phyloP scores from a whole-genome alignment of 2,888 invertebrate species.

The Drosophila vallismaia region DNA sequence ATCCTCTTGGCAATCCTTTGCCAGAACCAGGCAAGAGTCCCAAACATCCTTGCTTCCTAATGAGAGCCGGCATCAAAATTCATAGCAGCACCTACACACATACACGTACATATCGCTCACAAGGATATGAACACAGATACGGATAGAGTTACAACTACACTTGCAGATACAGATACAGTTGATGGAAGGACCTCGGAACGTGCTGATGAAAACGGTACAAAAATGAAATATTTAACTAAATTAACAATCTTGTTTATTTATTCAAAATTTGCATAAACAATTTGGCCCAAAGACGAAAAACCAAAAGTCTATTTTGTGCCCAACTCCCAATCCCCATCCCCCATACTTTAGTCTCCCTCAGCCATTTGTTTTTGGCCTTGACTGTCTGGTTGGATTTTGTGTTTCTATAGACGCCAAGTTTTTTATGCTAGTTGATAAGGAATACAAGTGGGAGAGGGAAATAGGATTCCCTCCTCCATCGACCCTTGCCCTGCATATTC shows the following conservation, averaged over 20 bases:
- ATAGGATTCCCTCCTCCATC: conserved; percentile 8
- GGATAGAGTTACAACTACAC: conserved; percentile 9
- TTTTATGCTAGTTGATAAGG: conserved; percentile 39
- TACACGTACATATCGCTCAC: conserved; percentile 34
- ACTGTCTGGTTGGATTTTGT: conserved; percentile 45
- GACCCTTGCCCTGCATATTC: conserved; percentile 44
- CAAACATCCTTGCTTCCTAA: conserved; percentile 61
- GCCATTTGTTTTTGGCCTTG: conserved; percentile 56
- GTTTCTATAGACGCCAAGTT: conserved; percentile 25
- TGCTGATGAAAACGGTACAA: conserved; percentile 79
- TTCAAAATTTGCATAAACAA: conserved; percentile 81
- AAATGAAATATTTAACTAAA: conserved; percentile 81
- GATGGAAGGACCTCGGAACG: conserved; percentile 55
- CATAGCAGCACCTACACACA: conserved; percentile 73
- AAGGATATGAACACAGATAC: conserved; percentile 25
- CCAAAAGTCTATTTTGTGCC: conserved; percentile 73
- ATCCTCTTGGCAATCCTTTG: conserved; percentile 69
- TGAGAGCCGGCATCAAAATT: conserved; percentile 76
- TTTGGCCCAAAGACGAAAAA: conserved; percentile 79
- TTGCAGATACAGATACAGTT: conserved; percentile 11
- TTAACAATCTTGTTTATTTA: conserved; percentile 81
- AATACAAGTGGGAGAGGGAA: conserved; percentile 18
- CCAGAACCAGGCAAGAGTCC: conserved; percentile 31
- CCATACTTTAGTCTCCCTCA: conserved; percentile 24
- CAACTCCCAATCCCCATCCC: conserved; percentile 25